Evolutionary conservation across 2,113 vertebrate species (phyloP), one percentile per base, ranked within the genome.

Genomic region (Otus sunia): DNA sequence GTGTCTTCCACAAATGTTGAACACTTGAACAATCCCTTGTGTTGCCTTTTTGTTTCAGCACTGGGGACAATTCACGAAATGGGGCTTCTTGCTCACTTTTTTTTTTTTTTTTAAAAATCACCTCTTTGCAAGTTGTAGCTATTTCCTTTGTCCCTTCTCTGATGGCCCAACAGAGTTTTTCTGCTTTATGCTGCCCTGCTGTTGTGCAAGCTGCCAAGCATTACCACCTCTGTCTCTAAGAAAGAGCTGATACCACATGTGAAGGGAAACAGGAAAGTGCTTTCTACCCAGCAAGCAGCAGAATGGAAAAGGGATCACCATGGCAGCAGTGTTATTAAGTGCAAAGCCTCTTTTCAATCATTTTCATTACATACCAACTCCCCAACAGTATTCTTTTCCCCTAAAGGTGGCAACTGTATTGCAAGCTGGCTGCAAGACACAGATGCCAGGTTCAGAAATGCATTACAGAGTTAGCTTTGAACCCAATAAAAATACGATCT

Each of bases 291-390:
- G 94, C 22, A 7, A 95, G 94, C 83, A 88, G 76, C 83, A 91
- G 93, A 92, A 92, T 81, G 83, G 94, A 84, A 89, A 52, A 82
- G 82, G 83, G 88, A 97, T 98, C 97, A 95, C 96, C 96, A 97
- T 97, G 96, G 94, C 90, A 97, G 97, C 95, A 71, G 72, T 15
- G 50, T 91, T 95, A 96, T 93, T 94, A 93, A 95, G 92, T 73
- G 91, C 91, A 96, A 97, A 96, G 84, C 89, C 94, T 95, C 96
- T 94, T 96, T 97, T 94, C 95, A 88, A 68, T 96, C 72, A 88
- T 95, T 96, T 96, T 91, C 72, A 34, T 97, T 88, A 76, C 21
- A 81, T 64, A 86, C 86, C 80, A 67, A 81, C 92, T 95, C 87
- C 74, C 64, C 60, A 77, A n/a, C 47, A 76, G 63, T 53, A 64